Evolutionary conservation across 1,140 invertebrate genomes (phyloP).

Genomic region (Drosophila dunni): DNA sequence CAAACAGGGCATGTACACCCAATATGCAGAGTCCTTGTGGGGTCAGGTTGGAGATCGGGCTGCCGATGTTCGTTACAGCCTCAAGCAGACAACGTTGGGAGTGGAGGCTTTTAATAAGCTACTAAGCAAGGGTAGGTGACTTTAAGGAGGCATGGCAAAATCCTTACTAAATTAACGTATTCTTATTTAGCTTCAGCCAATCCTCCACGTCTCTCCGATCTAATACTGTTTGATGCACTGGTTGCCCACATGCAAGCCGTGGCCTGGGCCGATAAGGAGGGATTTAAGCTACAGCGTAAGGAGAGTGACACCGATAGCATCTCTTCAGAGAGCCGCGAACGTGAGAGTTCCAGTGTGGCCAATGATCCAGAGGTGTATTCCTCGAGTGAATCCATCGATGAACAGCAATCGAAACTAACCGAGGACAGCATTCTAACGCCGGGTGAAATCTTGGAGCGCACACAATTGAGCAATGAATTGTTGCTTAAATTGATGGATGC

Average conservation of each 20-base stretch:
- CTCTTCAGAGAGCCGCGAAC: constrained; percentile 23
- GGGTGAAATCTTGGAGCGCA: constrained; percentile 51
- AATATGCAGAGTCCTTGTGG: constrained; percentile 79
- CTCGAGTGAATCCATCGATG: constrained; percentile 71
- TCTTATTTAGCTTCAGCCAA: constrained; percentile 42
- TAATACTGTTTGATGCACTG: constrained; percentile 76
- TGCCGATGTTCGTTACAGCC: constrained; percentile 72
- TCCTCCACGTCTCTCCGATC: constrained; percentile 75
- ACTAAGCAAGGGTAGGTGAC: constrained; percentile 60
- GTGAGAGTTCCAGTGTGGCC: constrained; percentile 33
- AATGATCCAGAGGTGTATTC: constrained; percentile 64
- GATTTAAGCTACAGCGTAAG: constrained; percentile 59
- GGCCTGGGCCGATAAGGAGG: constrained; percentile 77
- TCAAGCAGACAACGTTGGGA: constrained; percentile 75
- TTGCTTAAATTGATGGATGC: constrained; percentile 69
- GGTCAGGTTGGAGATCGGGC: constrained; percentile 75
- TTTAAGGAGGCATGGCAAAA: neutral
- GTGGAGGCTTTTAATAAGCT: constrained; percentile 76
- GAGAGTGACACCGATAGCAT: constrained; percentile 54
- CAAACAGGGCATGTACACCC: constrained; percentile 84
- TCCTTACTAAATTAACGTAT: neutral
- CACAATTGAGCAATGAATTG: constrained; percentile 66
- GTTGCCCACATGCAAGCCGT: constrained; percentile 81
- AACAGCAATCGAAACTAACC: constrained; percentile 51
- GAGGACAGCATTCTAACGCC: constrained; percentile 46